Conservation (phyloP, 2,888 invertebrate species). For the Cecidostiba fungosa region DNA sequence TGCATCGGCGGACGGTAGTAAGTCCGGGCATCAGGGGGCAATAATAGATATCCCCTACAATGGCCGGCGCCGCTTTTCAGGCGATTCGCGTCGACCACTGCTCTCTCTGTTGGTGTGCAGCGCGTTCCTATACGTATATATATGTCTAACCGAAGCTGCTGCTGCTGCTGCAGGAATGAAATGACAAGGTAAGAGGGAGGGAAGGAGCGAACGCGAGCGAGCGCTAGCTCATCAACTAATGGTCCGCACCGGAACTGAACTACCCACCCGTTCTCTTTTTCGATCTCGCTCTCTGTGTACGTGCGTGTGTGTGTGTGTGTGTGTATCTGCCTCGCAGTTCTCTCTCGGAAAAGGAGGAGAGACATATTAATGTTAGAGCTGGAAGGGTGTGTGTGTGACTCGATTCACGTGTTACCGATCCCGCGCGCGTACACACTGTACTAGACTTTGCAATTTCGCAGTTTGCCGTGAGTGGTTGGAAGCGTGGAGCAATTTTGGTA, state of each 20-base stretch:
- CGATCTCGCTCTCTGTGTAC: background rate
- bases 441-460: conserved; percentile 29
- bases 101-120: background rate
- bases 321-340: background rate
- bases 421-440: conserved; percentile 47
- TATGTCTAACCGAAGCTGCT: background rate
- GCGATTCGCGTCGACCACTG: conserved; percentile 1
- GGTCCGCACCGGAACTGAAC: conserved; percentile 79
- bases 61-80: conserved; percentile 50
- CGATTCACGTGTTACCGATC: conserved; percentile 30
- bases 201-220: background rate
- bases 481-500: conserved; percentile 44
- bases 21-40: conserved; percentile 32
- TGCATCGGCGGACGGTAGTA: conserved; percentile 41
- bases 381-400: background rate
- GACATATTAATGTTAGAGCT: conserved; percentile 25
- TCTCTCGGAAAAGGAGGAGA: conserved; percentile 3
- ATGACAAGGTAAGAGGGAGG: conserved; percentile 55
- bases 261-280: conserved; percentile 64
- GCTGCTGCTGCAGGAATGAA: conserved; percentile 43
- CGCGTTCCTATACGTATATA: background rate
- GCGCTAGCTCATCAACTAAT: conserved; percentile 79
- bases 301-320: background rate
- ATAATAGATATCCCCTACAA: conserved; percentile 47
- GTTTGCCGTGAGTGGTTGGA: conserved; percentile 38